Percentiles rank a stretch among this genome's conserved stretches.
phyloP scores from a whole-genome alignment of 1,140 invertebrate genomes.

The Scaptomyza hsui region DNA sequence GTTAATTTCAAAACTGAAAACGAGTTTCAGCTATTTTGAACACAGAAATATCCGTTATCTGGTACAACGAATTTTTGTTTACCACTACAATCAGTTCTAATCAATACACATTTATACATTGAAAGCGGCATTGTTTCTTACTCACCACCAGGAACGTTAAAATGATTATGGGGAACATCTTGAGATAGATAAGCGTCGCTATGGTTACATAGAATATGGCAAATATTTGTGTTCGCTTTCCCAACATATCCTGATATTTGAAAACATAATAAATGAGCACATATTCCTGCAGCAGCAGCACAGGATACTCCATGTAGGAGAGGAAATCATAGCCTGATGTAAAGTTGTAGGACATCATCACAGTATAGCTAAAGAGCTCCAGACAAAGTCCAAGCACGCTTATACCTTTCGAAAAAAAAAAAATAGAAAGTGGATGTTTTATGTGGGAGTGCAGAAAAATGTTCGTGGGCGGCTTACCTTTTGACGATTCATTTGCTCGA shows the following conservation, averaged over 20 bases:
- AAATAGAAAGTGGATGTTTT: constrained; percentile 4
- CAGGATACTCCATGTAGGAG: constrained; percentile 89
- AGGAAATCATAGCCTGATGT: constrained; percentile 87
- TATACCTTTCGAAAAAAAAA: constrained; percentile 50
- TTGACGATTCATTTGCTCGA: constrained; percentile 85
- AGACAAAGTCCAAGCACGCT: constrained; percentile 73
- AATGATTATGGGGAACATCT: constrained; percentile 86
- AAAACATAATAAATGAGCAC: constrained; percentile 87
- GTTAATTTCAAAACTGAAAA: constrained; percentile 31
- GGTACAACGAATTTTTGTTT: not conserved
- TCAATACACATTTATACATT: constrained; percentile 20
- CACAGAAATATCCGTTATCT: constrained; percentile 44
- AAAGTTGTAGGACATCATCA: constrained; percentile 89
- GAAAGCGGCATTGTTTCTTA: constrained; percentile 56
- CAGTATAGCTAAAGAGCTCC: constrained; percentile 87
- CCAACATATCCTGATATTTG: constrained; percentile 86
- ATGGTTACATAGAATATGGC: constrained; percentile 85
- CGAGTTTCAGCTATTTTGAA: constrained; percentile 30
- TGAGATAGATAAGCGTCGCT: constrained; percentile 84
- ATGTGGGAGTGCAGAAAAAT: constrained; percentile 6
- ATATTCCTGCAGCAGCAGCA: constrained; percentile 88
- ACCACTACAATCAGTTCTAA: constrained; percentile 27
- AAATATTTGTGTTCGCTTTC: constrained; percentile 84
- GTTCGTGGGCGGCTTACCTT: constrained; percentile 78
- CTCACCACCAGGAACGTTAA: constrained; percentile 87